Evolutionary conservation across 2,888 invertebrate species (phyloP).

Genomic region (Sceliomorpha sp.): DNA sequence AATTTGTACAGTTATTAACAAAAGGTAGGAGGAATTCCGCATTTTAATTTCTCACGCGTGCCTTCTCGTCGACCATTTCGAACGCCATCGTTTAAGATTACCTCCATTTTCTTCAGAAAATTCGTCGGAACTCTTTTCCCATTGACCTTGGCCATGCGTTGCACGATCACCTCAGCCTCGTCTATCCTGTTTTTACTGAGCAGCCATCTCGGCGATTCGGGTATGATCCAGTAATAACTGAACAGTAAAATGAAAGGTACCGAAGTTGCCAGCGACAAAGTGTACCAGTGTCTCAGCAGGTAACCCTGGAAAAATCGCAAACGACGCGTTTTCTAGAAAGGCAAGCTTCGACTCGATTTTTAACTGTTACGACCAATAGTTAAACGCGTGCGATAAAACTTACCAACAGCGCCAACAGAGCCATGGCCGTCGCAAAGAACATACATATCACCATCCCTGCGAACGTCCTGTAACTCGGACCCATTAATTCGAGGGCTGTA

Average conservation of each 20-base stretch:
- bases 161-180: conserved; percentile 85
- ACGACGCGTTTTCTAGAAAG: neutral
- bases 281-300: conserved; percentile 84
- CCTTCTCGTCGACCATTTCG: too few relatives aligned
- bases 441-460: conserved; percentile 85
- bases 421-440: conserved; percentile 85
- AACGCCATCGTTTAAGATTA: conserved; percentile 64
- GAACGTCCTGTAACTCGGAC: conserved; percentile 83
- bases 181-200: conserved; percentile 85
- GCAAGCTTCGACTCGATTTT: neutral
- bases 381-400: conserved; percentile 44
- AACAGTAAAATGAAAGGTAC: conserved; percentile 83
- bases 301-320: conserved; percentile 79
- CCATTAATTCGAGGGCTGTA: conserved; percentile 84
- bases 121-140: conserved; percentile 82
- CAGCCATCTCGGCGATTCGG: conserved; percentile 87
- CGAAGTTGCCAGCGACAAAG: conserved; percentile 84
- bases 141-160: conserved; percentile 84
- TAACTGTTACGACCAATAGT: neutral
- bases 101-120: conserved; percentile 84
- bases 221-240: conserved; percentile 86
- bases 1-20: too few relatives aligned
- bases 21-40: too few relatives aligned
- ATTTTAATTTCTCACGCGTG: too few relatives aligned
- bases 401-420: conserved; percentile 83